Conservation (phyloP, 2,888 invertebrate genomes). For the Pterostichus madidus region DNA sequence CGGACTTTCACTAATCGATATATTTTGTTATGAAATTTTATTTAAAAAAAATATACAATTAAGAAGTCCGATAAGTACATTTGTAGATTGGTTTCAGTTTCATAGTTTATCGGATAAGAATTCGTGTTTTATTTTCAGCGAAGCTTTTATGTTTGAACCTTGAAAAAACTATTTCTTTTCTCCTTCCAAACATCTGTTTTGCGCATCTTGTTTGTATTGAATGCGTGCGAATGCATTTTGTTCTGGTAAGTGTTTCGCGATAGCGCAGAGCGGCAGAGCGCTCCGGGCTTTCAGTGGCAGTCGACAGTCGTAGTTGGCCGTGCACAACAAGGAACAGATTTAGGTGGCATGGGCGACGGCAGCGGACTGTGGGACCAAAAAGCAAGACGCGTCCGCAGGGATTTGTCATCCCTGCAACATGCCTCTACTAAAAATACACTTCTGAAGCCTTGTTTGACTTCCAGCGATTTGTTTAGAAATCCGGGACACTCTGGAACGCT, state of each 20-base stretch:
- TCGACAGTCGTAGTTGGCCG: slow-evolving; percentile 1
- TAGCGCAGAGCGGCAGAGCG: not conserved
- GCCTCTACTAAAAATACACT: slow-evolving; percentile 66
- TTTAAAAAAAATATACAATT: too few relatives aligned
- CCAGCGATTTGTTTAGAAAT: slow-evolving; percentile 65
- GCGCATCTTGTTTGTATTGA: slow-evolving; percentile 10
- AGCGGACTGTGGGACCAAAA: slow-evolving; percentile 17
- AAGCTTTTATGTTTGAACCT: too few relatives aligned
- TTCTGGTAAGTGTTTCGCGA: slow-evolving; percentile 56
- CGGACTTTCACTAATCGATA: too few relatives aligned
- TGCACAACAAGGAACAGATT: slow-evolving; percentile 47
- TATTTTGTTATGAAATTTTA: too few relatives aligned
- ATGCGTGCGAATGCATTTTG: slow-evolving; percentile 33
- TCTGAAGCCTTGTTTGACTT: slow-evolving; percentile 65
- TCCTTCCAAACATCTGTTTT: not conserved
- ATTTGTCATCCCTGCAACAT: slow-evolving; percentile 64
- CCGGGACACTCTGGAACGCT: slow-evolving; percentile 14
- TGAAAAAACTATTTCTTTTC: not conserved
- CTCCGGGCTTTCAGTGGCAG: slow-evolving; percentile 16
- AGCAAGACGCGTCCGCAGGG: slow-evolving; percentile 64
- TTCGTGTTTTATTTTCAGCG: too few relatives aligned
- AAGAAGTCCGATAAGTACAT: too few relatives aligned
- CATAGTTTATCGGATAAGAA: too few relatives aligned
- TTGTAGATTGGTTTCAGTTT: too few relatives aligned
- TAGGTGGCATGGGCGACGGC: slow-evolving; percentile 8